These are phyloP conservation scores for Nettapus auritus DNA, from an alignment of 2,113 vertebrate species.

Conservation along the genomic window DNA sequence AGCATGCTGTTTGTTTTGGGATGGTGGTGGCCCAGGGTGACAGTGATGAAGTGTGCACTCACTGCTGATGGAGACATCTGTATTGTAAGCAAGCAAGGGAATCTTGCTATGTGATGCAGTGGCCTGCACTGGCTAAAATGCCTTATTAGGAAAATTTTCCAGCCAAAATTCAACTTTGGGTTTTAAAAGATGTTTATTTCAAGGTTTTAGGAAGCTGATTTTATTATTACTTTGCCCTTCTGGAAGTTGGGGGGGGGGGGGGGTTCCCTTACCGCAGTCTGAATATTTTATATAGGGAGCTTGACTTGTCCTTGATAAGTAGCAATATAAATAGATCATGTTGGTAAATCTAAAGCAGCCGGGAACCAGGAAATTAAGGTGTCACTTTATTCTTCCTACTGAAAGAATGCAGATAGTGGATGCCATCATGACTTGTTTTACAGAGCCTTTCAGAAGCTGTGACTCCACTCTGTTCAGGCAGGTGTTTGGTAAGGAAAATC, in stretches of 20 bases:
- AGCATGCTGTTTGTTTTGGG: too few relatives aligned
- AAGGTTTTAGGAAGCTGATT: not conserved
- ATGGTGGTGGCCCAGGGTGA: accelerated
- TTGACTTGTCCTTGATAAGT: not conserved
- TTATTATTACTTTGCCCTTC: not conserved
- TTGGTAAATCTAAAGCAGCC: not conserved
- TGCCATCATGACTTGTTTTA: not conserved
- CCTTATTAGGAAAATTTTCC: not conserved
- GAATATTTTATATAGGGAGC: not conserved
- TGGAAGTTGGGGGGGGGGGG: accelerated
- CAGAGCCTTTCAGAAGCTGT: not conserved
- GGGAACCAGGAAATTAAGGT: not conserved
- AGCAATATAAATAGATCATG: not conserved
- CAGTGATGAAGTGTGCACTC: not conserved
- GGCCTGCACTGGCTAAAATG: not conserved
- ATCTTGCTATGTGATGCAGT: not conserved
- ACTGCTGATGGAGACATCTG: not conserved
- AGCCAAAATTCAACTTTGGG: not conserved
- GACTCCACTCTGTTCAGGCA: not conserved
- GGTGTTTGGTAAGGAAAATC: not conserved
- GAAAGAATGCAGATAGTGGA: not conserved
- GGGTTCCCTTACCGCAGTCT: not conserved
- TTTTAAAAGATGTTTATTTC: not conserved
- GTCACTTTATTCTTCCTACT: accelerated
- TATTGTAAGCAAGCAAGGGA: not conserved